Conservation (phyloP, 2,113 vertebrate species). For the Caloenas nicobarica region DNA sequence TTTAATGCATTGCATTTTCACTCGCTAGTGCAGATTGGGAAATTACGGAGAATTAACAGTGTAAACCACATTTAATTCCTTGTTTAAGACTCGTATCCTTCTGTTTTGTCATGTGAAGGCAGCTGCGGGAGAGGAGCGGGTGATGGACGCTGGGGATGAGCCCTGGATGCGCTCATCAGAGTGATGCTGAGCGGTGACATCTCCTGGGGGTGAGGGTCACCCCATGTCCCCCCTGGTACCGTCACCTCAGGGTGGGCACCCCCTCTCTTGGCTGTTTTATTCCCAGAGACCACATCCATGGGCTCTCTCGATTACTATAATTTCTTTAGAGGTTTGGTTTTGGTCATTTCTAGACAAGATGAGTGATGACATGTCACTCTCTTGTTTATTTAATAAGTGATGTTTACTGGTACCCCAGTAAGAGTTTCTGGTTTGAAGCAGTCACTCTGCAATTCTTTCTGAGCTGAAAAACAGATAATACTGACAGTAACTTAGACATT, state of each 20-base stretch:
- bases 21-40: accelerated
- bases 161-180: accelerated
- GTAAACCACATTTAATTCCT: accelerated
- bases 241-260: accelerated
- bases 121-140: neutral
- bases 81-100: too few relatives aligned
- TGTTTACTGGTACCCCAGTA: neutral
- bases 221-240: neutral
- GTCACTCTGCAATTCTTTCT: neutral
- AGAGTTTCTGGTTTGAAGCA: neutral
- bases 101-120: accelerated
- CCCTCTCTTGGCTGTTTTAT: neutral
- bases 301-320: neutral
- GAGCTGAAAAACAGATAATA: neutral
- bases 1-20: neutral
- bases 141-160: neutral
- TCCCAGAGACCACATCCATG: too few relatives aligned
- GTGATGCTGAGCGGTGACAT: accelerated
- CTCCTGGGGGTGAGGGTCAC: accelerated
- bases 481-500: neutral
- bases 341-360: neutral
- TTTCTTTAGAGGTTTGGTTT: neutral
- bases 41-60: neutral
- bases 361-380: neutral
- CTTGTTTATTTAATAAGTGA: neutral